Conservation (phyloP, 2,888 invertebrate genomes). For the Drosophila parthenogenetica region DNA sequence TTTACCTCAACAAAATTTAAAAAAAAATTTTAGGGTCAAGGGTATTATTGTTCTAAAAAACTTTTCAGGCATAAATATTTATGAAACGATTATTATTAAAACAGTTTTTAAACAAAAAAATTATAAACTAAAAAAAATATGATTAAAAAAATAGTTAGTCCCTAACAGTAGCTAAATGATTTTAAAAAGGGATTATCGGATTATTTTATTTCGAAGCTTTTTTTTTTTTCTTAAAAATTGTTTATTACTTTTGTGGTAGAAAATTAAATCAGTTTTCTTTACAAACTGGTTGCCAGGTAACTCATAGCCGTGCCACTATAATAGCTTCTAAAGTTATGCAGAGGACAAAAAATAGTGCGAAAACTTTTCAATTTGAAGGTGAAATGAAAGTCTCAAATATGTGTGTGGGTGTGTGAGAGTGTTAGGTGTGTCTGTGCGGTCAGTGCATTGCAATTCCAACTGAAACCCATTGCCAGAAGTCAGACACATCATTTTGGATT, state of each 20-base stretch:
- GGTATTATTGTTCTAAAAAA: too few relatives aligned
- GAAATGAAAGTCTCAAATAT: conserved; percentile 64
- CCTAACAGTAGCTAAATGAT: too few relatives aligned
- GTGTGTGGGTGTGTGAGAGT: conserved; percentile 5
- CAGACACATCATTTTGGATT: conserved; percentile 78
- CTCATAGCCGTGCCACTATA: conserved; percentile 1
- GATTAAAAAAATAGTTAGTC: too few relatives aligned
- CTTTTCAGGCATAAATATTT: too few relatives aligned
- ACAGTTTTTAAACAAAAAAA: too few relatives aligned
- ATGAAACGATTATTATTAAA: too few relatives aligned
- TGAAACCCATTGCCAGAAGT: conserved; percentile 47
- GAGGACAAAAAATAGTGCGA: conserved; percentile 35
- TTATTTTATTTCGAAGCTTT: neutral
- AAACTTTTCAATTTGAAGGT: conserved; percentile 62
- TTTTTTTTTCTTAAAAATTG: too few relatives aligned
- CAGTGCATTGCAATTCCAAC: conserved; percentile 61
- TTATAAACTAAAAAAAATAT: too few relatives aligned
- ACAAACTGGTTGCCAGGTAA: neutral
- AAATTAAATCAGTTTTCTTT: neutral
- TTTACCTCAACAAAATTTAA: too few relatives aligned
- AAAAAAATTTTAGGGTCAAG: too few relatives aligned
- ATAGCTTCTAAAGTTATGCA: conserved; percentile 24
- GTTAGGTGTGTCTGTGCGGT: conserved; percentile 38
- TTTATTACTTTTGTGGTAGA: neutral
- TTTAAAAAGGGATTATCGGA: too few relatives aligned